Evolutionary conservation across 1,140 invertebrate genomes (phyloP).

Genomic region (Prorops nasuta): DNA sequence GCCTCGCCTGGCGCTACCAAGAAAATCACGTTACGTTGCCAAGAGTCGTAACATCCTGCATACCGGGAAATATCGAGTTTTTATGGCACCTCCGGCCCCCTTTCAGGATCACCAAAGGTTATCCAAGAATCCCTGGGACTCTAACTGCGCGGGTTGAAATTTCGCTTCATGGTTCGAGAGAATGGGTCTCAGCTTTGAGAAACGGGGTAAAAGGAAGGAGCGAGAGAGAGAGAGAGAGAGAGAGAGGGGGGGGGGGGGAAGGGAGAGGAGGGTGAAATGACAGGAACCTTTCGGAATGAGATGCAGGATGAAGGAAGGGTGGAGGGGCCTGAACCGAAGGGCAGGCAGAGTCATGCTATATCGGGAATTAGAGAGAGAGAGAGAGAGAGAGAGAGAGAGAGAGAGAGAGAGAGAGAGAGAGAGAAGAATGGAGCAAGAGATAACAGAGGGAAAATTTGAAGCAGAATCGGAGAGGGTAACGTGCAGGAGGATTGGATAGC

Average conservation of each 20-base stretch:
- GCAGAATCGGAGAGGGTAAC: slow-evolving; percentile 7
- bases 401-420: background rate
- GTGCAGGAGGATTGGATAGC: background rate
- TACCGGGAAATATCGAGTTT: slow-evolving; percentile 1
- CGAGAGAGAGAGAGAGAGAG: too few species aligned
- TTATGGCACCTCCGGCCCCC: slow-evolving; percentile 4
- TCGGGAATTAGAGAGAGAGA: too few species aligned
- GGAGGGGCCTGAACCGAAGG: too few species aligned
- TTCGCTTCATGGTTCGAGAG: slow-evolving; percentile 10
- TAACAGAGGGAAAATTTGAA: background rate
- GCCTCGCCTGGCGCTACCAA: background rate
- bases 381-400: background rate
- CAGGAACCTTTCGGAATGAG: too few species aligned
- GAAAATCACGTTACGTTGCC: background rate
- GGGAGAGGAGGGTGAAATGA: background rate
- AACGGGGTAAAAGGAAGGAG: too few species aligned
- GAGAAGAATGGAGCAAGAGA: slow-evolving; percentile 4
- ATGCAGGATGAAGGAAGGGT: too few species aligned
- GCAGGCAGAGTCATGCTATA: too few species aligned
- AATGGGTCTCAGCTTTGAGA: slow-evolving; percentile 12
- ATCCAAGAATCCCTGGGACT: slow-evolving; percentile 3
- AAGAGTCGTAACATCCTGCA: slow-evolving; percentile 1
- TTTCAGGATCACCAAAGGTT: slow-evolving; percentile 15
- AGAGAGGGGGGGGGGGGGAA: background rate
- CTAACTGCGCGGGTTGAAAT: slow-evolving; percentile 2